Evolutionary conservation across 2,888 invertebrate species (phyloP).

Genomic region (Spisula subtruncata): DNA sequence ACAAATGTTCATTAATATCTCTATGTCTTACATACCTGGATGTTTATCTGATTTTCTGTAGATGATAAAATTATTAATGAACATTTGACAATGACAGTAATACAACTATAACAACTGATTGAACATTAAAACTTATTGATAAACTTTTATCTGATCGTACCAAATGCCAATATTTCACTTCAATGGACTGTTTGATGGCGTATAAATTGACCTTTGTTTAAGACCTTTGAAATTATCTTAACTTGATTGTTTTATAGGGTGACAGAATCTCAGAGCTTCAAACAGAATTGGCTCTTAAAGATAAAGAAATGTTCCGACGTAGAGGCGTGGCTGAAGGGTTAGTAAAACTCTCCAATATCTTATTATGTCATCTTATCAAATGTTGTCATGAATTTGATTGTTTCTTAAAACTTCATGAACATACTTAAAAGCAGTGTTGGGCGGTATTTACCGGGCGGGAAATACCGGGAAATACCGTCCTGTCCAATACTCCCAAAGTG

Average conservation of each 20-base stretch:
- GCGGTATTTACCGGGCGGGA: too few relatives aligned
- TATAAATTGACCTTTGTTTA: not conserved
- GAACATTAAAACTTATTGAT: not conserved
- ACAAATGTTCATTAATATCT: not conserved
- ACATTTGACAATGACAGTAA: not conserved
- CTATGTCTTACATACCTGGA: not conserved
- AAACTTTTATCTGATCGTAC: not conserved
- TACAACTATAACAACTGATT: too few relatives aligned
- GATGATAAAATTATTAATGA: not conserved
- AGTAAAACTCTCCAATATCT: not conserved
- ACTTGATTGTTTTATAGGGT: conserved; percentile 71
- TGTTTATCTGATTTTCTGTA: not conserved
- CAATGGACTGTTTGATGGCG: not conserved
- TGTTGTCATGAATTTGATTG: too few relatives aligned
- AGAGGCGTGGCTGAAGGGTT: conserved; percentile 72
- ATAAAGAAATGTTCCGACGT: conserved; percentile 67
- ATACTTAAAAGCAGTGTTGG: too few relatives aligned
- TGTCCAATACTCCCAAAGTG: too few relatives aligned
- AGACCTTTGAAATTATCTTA: not conserved
- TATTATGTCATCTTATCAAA: too few relatives aligned
- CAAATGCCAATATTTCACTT: not conserved
- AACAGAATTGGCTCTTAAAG: conserved; percentile 73
- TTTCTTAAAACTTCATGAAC: too few relatives aligned
- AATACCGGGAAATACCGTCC: too few relatives aligned
- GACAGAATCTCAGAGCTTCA: conserved; percentile 76